Conservation (phyloP, 2,797 vertebrate species). For the Peromyscus aztecus region DNA sequence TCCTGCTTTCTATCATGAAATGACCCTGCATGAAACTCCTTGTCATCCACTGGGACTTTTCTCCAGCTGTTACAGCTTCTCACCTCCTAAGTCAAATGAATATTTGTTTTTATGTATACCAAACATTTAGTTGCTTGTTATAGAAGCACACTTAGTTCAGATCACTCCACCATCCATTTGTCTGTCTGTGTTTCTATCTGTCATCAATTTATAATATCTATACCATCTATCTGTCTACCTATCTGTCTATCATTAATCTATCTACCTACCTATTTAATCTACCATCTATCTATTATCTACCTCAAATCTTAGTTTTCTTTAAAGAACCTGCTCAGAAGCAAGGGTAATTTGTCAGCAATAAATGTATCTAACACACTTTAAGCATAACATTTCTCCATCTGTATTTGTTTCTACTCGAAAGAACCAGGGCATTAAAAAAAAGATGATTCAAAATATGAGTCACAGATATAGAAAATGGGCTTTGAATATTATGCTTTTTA, state of each 20-base stretch:
- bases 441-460: not conserved
- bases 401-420: not conserved
- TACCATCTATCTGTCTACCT: not conserved
- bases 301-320: not conserved
- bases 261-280: not conserved
- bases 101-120: not conserved
- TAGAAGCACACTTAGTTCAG: no score
- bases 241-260: not conserved
- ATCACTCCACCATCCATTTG: not conserved
- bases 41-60: not conserved
- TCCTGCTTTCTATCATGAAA: not conserved
- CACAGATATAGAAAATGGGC: not conserved
- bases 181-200: not conserved
- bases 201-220: no score
- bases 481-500: not conserved
- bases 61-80: no score
- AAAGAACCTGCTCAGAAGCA: not conserved
- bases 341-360: not conserved
- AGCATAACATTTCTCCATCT: not conserved
- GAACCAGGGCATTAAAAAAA: not conserved
- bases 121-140: not conserved
- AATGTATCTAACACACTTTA: not conserved
- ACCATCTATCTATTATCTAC: not conserved
- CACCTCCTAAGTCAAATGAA: not conserved
- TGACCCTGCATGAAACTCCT: not conserved